Evolutionary conservation across 2,113 vertebrate genomes (phyloP).

Genomic region (Anarrhichthys ocellatus): DNA sequence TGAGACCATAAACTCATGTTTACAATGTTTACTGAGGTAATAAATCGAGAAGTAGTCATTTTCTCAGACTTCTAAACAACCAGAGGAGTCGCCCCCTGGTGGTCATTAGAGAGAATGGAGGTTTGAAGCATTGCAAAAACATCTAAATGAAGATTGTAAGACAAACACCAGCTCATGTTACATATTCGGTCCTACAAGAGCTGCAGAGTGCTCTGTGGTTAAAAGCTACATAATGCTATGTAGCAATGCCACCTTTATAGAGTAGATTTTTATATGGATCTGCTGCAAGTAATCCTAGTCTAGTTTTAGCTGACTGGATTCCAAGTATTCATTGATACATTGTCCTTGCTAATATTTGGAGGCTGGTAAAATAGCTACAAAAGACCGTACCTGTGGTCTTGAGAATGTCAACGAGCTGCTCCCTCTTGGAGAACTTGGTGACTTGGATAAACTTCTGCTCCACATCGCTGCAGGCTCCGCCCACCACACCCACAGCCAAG

Average conservation of each 20-base stretch:
- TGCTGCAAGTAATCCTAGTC: not conserved
- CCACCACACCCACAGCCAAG: slow-evolving; percentile 91
- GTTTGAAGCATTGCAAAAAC: too few relatives aligned
- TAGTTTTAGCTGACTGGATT: not conserved
- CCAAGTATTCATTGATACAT: not conserved
- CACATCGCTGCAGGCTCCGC: slow-evolving; percentile 94
- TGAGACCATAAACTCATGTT: too few relatives aligned
- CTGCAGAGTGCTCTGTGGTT: not conserved
- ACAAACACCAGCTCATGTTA: not conserved
- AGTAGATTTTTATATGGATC: too few relatives aligned
- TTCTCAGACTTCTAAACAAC: too few relatives aligned
- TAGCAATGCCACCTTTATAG: not conserved
- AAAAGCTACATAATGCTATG: too few relatives aligned
- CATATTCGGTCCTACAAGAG: not conserved
- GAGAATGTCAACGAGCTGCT: slow-evolving; percentile 90
- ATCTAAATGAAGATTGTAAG: not conserved
- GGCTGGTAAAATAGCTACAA: fast-evolving
- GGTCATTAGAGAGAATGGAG: too few relatives aligned
- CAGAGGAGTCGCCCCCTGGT: not conserved
- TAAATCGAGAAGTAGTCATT: too few relatives aligned
- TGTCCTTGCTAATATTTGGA: not conserved
- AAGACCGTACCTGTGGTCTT: slow-evolving; percentile 83
- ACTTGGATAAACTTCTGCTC: slow-evolving; percentile 90
- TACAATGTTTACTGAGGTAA: too few relatives aligned
- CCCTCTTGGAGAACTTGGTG: slow-evolving; percentile 87